These are phyloP conservation scores for Stigmatopora argus DNA, from an alignment of 2,113 vertebrate species.

Conservation along the genomic window DNA sequence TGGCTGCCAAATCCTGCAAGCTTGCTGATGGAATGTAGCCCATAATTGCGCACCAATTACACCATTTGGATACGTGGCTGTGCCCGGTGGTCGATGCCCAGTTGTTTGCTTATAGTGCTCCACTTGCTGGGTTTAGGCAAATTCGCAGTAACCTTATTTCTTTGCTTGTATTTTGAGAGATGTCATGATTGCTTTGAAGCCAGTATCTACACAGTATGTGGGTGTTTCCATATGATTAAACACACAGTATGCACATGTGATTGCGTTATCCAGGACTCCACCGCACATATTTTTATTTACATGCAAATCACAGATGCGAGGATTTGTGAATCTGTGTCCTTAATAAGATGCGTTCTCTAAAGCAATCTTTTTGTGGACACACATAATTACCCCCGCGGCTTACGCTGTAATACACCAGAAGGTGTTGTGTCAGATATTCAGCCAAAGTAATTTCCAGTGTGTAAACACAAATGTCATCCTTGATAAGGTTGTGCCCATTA, in stretches of 20 bases:
- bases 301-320: neutral
- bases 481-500: slow-evolving; percentile 46
- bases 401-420: slow-evolving; percentile 22
- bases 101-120: slow-evolving; percentile 6
- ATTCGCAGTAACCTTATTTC: neutral
- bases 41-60: slow-evolving; percentile 47
- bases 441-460: slow-evolving; percentile 44
- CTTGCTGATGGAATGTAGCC: slow-evolving; percentile 37
- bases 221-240: slow-evolving; percentile 4
- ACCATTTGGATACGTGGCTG: slow-evolving; percentile 34
- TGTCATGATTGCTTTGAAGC: neutral
- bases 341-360: slow-evolving; percentile 17
- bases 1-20: slow-evolving; percentile 46
- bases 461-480: slow-evolving; percentile 54
- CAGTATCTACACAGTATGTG: neutral
- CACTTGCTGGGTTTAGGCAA: neutral
- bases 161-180: slow-evolving; percentile 4
- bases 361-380: slow-evolving; percentile 21
- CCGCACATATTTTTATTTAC: neutral
- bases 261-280: neutral
- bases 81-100: slow-evolving; percentile 30
- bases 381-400: slow-evolving; percentile 33
- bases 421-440: slow-evolving; percentile 41
- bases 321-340: neutral
- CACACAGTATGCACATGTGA: neutral